Conservation (phyloP, 2,797 vertebrate genomes). For the Sebastes minor region DNA sequence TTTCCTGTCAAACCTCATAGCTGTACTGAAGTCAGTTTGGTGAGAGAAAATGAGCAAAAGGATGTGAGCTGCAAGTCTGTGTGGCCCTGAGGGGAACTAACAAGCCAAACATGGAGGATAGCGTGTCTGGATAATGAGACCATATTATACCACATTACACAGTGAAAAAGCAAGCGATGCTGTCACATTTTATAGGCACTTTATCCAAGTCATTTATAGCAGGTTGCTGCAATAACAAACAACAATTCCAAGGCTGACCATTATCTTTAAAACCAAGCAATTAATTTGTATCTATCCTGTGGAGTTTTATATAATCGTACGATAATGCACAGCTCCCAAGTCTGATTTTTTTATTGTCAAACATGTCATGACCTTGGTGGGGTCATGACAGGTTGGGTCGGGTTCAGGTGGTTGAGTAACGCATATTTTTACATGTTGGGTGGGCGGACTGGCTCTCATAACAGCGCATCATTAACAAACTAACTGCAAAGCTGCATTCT, state of each 20-base stretch:
- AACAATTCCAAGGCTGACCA: background rate
- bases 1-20: conserved; percentile 43
- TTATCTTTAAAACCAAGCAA: background rate
- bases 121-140: conserved; percentile 29
- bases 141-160: conserved; percentile 20
- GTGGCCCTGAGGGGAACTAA: conserved; percentile 22
- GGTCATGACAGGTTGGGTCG: too few species aligned
- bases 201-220: background rate
- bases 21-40: conserved; percentile 27
- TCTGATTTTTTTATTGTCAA: background rate
- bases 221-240: background rate
- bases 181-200: background rate
- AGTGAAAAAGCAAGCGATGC: conserved; percentile 18
- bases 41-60: conserved; percentile 42
- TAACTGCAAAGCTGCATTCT: too few species aligned
- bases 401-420: too few species aligned
- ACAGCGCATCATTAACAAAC: too few species aligned
- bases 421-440: too few species aligned
- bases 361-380: too few species aligned
- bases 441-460: too few species aligned
- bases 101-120: conserved; percentile 13
- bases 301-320: background rate
- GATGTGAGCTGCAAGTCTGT: background rate
- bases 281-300: background rate
- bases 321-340: background rate